These are phyloP conservation scores for Coilia nasus DNA, from an alignment of 2,797 vertebrate species.

Conservation along the genomic window DNA sequence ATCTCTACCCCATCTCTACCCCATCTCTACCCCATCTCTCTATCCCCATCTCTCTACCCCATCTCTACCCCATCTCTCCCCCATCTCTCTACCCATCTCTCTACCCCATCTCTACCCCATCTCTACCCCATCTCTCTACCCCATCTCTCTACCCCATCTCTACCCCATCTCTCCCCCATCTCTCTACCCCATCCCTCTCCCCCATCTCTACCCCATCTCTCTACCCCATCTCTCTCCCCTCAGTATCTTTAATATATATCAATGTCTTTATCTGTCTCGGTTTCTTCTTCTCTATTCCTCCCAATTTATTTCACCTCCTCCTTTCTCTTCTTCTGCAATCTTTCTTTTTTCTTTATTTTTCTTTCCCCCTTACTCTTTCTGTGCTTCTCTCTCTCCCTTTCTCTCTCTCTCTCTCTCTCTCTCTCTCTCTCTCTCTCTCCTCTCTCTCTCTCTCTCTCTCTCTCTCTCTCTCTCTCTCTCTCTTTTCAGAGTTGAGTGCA, in stretches of 20 bases:
- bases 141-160: no score
- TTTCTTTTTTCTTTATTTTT: neutral
- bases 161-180: neutral
- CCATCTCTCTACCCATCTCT: neutral
- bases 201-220: neutral
- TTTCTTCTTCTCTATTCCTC: neutral
- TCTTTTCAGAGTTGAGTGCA: slow-evolving; percentile 38
- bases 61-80: neutral
- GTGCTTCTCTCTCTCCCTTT: slow-evolving; percentile 20
- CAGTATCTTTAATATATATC: neutral
- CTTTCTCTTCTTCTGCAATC: neutral
- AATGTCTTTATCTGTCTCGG: neutral
- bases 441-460: slow-evolving; percentile 34
- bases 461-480: slow-evolving; percentile 30
- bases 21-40: neutral
- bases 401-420: neutral
- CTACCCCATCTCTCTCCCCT: neutral
- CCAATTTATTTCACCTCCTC: neutral
- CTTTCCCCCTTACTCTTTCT: slow-evolving; percentile 23
- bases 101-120: no score
- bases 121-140: neutral
- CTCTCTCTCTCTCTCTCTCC: slow-evolving; percentile 23
- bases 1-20: no score
- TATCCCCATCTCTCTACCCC: no score
- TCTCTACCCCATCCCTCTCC: neutral